Base-by-base conservation (phyloP, 2,113 vertebrate genomes). In the Chaetops frenatus region DNA sequence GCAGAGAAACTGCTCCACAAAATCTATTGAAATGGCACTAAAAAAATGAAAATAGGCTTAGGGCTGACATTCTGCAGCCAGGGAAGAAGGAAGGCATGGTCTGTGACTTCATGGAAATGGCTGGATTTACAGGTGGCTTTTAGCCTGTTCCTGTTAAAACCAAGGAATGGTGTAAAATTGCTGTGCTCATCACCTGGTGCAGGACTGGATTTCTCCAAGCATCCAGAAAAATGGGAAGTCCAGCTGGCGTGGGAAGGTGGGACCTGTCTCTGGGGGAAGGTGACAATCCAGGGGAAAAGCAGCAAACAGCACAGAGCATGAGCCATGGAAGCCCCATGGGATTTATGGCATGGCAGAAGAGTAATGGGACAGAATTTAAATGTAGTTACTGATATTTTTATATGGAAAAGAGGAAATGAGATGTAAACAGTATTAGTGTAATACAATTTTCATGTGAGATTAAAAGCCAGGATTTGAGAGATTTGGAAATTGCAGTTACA, bases 381-480 rank as follows among this genome's bases (percentile, higher is more conserved):
- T 78, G 72, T 60, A 81, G 92, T 95, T 92, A 93, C 88, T 91
- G 92, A 76, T 96, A 93, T 94, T 95, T 96, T 96, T 96, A 65
- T 67, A 72, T 92, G 86, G 83, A 95, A 92, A 88, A 94, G 86
- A 90, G 82, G 92, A 97, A 94, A 92, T 94, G 72, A 96, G 92
- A 96, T 95, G 71, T 94, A 97, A 97, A 97, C 97, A 95, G 97
- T 91, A 95, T 95, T 95, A 96, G 90, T 74, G 93, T 97, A 97
- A 98, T 97, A 96, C 96, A 96, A 97, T 97, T 97, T 98, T 96
- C 94, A 88, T 96, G 94, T 95, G 93, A 95, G 97, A 98, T 97
- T 97, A 97, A 97, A 97, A 97, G 95, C 97, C 81, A 88, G 96
- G 97, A 96, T 97, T 98, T 97, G 96, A 95, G 97, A 97, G 96